Percentiles rank a stretch among this genome's conserved stretches.
These are phyloP conservation scores for Sitobion miscanthi DNA, from an alignment of 1,140 invertebrate genomes.

Conservation along the genomic window DNA sequence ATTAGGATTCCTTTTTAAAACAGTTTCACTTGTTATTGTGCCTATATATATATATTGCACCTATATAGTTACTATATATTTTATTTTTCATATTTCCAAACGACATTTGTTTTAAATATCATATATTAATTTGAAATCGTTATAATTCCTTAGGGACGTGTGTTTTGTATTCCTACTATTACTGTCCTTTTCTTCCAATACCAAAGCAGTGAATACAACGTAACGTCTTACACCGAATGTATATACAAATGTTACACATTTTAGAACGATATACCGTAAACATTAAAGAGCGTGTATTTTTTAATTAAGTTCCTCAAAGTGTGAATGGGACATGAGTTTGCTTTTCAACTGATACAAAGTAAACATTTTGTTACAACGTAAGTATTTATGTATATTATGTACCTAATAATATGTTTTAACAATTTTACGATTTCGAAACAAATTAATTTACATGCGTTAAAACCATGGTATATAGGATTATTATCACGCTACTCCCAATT, in stretches of 20 bases:
- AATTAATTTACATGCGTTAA: neutral
- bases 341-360: neutral
- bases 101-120: neutral
- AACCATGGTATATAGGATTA: neutral
- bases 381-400: neutral
- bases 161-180: neutral
- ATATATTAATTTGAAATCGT: neutral
- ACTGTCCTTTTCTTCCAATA: neutral
- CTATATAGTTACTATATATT: neutral
- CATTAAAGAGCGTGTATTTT: neutral
- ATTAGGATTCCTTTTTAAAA: too few relatives aligned
- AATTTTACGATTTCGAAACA: neutral
- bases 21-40: too few relatives aligned
- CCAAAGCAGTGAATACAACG: neutral
- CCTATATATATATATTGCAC: too few relatives aligned
- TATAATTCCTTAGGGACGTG: neutral
- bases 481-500: too few relatives aligned
- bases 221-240: neutral
- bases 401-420: neutral
- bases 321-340: neutral
- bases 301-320: slow-evolving; percentile 3
- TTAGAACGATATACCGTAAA: neutral
- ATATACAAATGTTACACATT: neutral
- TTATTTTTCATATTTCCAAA: too few relatives aligned
- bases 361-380: neutral